phyloP scores from a whole-genome alignment of 2,888 invertebrate species.

The Trachelus troglodyta region DNA sequence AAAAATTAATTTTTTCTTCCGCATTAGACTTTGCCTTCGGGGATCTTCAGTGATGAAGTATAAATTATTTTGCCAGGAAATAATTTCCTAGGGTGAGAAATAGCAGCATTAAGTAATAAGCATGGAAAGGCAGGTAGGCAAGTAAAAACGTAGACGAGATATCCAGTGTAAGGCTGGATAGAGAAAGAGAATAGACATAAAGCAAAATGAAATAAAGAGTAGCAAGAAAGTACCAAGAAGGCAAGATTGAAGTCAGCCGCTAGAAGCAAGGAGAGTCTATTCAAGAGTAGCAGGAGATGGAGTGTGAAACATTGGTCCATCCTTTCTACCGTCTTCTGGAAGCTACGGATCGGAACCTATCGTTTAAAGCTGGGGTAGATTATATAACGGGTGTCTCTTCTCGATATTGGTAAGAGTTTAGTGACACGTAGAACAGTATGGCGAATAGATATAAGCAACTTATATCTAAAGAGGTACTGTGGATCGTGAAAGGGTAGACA shows the following conservation, averaged over 20 bases:
- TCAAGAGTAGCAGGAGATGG: constrained; percentile 50
- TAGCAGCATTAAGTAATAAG: neutral
- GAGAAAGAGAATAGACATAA: neutral
- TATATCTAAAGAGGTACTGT: neutral
- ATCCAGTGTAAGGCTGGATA: neutral
- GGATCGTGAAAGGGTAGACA: neutral
- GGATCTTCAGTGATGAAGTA: constrained; percentile 28
- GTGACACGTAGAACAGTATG: neutral
- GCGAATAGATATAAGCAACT: neutral
- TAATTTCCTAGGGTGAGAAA: constrained; percentile 28
- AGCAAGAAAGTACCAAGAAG: constrained; percentile 36
- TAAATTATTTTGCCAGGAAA: constrained; percentile 44
- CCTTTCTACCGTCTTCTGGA: constrained; percentile 42
- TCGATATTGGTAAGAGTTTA: neutral
- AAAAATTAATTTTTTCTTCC: no score
- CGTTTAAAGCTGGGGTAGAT: constrained; percentile 27
- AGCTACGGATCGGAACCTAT: constrained; percentile 35
- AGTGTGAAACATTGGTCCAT: constrained; percentile 55
- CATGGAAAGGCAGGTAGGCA: neutral
- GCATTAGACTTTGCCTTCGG: neutral
- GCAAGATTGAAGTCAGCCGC: constrained; percentile 35
- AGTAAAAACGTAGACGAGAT: neutral
- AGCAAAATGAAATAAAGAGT: constrained; percentile 29
- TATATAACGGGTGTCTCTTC: constrained; percentile 12
- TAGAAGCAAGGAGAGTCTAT: constrained; percentile 35